Evolutionary conservation across 2,797 vertebrate genomes (phyloP).

Genomic region (Periparus ater): DNA sequence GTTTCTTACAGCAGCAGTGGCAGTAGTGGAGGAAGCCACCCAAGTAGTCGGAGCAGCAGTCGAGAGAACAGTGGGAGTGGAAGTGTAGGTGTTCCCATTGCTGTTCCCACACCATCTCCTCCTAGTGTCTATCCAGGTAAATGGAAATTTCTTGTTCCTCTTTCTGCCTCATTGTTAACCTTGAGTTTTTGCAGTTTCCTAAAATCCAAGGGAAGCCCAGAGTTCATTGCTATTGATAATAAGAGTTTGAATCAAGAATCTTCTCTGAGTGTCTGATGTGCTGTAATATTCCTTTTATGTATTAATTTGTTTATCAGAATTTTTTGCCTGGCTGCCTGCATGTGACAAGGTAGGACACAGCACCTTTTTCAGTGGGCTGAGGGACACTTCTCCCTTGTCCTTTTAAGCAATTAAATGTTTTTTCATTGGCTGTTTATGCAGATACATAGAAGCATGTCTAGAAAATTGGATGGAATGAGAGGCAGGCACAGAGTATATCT

Average conservation of each 20-base stretch:
- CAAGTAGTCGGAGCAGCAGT: constrained; percentile 98
- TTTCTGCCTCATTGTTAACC: not conserved
- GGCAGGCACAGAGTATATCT: not conserved
- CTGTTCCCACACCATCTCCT: constrained; percentile 94
- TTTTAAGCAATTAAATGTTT: not conserved
- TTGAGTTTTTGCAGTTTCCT: not conserved
- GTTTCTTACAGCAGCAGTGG: constrained; percentile 89
- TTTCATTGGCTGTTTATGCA: not conserved
- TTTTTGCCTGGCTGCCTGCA: not conserved
- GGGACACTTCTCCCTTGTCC: not conserved
- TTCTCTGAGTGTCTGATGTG: not conserved
- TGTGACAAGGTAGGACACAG: not conserved
- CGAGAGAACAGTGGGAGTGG: constrained; percentile 99
- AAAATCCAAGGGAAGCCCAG: not conserved
- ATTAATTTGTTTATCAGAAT: not conserved
- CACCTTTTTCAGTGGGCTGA: not conserved
- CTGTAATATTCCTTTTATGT: not conserved
- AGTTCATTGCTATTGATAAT: not conserved
- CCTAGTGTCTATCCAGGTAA: constrained; percentile 96
- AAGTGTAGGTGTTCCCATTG: constrained; percentile 95
- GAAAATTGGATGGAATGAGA: not conserved
- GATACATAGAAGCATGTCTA: not conserved
- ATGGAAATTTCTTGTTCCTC: not conserved
- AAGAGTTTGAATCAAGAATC: not conserved
- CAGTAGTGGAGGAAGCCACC: constrained; percentile 96